These are phyloP conservation scores for Torymus tubicola DNA, from an alignment of 2,888 invertebrate species.

Conservation along the genomic window DNA sequence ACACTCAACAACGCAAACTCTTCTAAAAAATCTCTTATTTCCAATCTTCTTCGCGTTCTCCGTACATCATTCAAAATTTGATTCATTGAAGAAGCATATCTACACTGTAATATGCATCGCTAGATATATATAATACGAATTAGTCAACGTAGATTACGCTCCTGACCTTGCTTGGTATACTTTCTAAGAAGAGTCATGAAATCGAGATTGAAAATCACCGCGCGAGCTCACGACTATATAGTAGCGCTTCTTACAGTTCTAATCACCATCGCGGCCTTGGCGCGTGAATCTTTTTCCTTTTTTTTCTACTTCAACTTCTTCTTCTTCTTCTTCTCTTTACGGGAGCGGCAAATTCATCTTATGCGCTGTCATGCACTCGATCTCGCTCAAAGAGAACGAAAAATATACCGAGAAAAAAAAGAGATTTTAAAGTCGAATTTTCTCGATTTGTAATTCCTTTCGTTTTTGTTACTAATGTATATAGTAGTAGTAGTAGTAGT, in stretches of 20 bases:
- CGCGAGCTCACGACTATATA: background rate
- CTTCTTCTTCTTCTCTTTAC: conserved; percentile 7
- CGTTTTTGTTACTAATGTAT: background rate
- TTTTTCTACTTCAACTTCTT: background rate
- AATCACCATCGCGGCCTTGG: conserved; percentile 22
- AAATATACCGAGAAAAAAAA: conserved; percentile 4
- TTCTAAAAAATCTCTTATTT: background rate
- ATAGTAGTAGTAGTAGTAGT: background rate
- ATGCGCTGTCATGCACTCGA: background rate
- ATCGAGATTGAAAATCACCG: conserved; percentile 14
- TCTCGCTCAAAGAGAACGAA: background rate
- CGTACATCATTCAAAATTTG: background rate
- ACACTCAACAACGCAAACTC: no score
- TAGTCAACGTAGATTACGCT: conserved; percentile 4
- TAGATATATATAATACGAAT: conserved; percentile 1
- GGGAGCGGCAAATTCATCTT: conserved; percentile 31
- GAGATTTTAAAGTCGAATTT: conserved; percentile 6
- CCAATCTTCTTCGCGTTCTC: background rate
- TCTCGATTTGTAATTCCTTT: conserved; percentile 12
- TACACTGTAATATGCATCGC: background rate
- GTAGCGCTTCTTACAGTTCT: background rate
- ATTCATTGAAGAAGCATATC: background rate
- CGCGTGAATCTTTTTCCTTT: background rate
- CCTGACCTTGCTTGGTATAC: conserved; percentile 15
- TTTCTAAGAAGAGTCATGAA: conserved; percentile 32